Conservation (phyloP, 2,797 vertebrate species). For the Dendrocincla fuliginosa region DNA sequence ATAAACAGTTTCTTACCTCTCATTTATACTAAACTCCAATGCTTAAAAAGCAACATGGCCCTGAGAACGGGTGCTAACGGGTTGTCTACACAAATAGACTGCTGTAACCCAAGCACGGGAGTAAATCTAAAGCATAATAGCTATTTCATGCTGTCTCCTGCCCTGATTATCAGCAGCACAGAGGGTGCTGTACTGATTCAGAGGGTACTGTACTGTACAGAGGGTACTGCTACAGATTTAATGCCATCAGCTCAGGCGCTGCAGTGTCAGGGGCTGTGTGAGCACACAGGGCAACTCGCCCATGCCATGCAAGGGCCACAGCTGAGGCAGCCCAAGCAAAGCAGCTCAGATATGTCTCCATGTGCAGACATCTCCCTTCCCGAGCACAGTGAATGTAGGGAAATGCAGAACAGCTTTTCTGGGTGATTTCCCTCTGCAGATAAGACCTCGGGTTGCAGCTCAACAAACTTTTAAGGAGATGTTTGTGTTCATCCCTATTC, state of each 20-base stretch:
- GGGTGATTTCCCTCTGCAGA: not conserved
- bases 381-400: rapidly evolving
- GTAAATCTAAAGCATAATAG: not conserved
- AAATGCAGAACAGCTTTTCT: not conserved
- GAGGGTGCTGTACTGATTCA: no score
- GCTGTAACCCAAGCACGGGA: not conserved
- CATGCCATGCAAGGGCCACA: rapidly evolving
- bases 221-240: rapidly evolving
- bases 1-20: not conserved
- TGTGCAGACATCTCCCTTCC: not conserved
- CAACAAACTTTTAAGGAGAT: not conserved
- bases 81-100: not conserved
- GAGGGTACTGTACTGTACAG: no score
- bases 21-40: not conserved
- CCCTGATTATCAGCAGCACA: not conserved
- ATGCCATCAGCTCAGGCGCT: not conserved
- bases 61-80: not conserved
- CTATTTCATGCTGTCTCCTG: not conserved
- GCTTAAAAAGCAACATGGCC: not conserved
- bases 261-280: rapidly evolving
- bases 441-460: not conserved
- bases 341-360: not conserved
- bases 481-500: not conserved
- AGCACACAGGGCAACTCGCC: not conserved
- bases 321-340: not conserved